Percentiles rank a stretch among this genome's conserved stretches.
phyloP scores from a whole-genome alignment of 1,140 invertebrate genomes.

The Bombus vancouverensis region DNA sequence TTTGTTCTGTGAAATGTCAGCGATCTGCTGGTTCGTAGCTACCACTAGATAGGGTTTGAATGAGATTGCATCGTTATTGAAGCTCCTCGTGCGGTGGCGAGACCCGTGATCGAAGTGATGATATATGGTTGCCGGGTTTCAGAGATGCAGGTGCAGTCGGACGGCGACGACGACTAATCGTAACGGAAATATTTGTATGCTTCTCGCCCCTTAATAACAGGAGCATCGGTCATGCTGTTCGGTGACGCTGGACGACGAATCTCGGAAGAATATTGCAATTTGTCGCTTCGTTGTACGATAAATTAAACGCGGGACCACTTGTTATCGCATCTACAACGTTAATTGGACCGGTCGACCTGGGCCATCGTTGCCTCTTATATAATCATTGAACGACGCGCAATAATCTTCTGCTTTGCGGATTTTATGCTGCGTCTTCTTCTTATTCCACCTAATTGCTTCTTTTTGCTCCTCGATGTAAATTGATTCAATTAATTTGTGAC shows the following conservation, averaged over 20 bases:
- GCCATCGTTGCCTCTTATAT: background rate
- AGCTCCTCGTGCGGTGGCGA: constrained; percentile 11
- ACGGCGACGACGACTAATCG: constrained; percentile 43
- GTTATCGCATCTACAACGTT: constrained; percentile 58
- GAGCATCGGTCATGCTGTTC: constrained; percentile 55
- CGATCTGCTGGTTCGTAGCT: background rate
- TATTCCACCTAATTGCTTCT: background rate
- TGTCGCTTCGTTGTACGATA: constrained; percentile 60
- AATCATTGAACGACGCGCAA: constrained; percentile 15
- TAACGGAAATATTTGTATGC: constrained; percentile 59
- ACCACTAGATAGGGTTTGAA: constrained; percentile 29
- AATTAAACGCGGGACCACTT: constrained; percentile 59
- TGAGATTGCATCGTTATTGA: constrained; percentile 58
- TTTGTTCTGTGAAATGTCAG: background rate
- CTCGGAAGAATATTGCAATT: constrained; percentile 68
- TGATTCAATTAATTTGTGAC: background rate
- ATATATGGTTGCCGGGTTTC: constrained; percentile 44
- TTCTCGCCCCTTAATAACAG: constrained; percentile 63
- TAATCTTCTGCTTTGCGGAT: constrained; percentile 11
- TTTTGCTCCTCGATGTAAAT: background rate
- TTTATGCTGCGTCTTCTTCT: background rate
- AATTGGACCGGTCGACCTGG: constrained; percentile 42
- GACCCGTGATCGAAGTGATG: constrained; percentile 57
- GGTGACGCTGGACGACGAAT: constrained; percentile 56
- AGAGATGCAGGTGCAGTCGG: constrained; percentile 34